These are phyloP conservation scores for Masnerella sp. DNA, from an alignment of 2,888 invertebrate species.

Conservation along the genomic window DNA sequence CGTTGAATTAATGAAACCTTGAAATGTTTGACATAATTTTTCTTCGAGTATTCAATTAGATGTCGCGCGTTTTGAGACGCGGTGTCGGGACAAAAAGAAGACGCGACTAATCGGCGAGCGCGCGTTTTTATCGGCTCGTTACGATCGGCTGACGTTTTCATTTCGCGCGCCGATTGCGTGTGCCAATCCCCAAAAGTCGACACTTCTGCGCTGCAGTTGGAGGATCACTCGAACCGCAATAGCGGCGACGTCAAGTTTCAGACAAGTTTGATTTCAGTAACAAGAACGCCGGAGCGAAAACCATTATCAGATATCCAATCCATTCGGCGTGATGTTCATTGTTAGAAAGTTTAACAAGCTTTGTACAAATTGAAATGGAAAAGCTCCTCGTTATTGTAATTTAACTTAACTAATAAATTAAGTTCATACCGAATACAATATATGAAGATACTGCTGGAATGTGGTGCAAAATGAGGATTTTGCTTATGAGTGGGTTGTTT, in stretches of 20 bases:
- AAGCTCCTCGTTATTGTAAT: constrained; percentile 53
- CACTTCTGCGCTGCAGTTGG: constrained; percentile 38
- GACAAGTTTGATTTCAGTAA: constrained; percentile 61
- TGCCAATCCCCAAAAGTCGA: constrained; percentile 56
- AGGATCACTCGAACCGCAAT: constrained; percentile 58
- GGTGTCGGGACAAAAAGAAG: constrained; percentile 3
- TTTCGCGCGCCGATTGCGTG: constrained; percentile 41
- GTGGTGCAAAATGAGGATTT: no score
- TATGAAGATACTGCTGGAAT: no score
- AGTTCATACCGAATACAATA: constrained; percentile 31
- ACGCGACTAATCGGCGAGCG: no score
- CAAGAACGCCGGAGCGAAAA: constrained; percentile 57
- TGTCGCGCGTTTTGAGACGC: constrained; percentile 19
- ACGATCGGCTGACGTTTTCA: constrained; percentile 46
- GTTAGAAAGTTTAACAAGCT: constrained; percentile 60
- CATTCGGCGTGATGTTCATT: constrained; percentile 58
- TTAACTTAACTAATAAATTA: constrained; percentile 53
- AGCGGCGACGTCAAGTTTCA: constrained; percentile 55
- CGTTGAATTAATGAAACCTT: no score
- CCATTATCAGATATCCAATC: constrained; percentile 61
- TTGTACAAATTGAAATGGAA: constrained; percentile 58
- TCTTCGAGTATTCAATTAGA: no score
- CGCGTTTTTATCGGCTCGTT: background rate
- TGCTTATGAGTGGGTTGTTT: no score
- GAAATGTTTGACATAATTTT: no score